Evolutionary conservation across 2,888 invertebrate genomes (phyloP), one percentile per base, ranked within the genome.

Genomic region (Phlogophora meticulosa): DNA sequence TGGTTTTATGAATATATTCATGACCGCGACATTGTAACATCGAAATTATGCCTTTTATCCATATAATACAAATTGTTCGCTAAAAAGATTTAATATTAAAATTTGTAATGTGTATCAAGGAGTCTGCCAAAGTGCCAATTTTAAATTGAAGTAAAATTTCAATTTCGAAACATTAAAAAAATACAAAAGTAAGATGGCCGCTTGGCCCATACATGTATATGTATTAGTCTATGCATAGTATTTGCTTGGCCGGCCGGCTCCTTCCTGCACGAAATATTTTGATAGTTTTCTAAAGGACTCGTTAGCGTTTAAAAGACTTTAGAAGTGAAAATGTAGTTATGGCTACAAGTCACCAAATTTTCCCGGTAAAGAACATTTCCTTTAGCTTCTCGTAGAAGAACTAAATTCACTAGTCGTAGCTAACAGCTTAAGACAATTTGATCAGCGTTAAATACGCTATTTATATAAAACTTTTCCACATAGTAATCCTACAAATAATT

Each of bases 31-130:
- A 65, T 63, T 59, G 55, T 68, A 61, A 81, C 81, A 81, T 78
- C 81, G 81, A 81, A 81, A 78, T 69, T 63, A 52, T 76, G 81
- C 81, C 81, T 81, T 77, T 75, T 68, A 73, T 61, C 62, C 65
- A 34, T 60, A 53, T 24, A 69, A 53, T 51, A 70, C 9, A 40
- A 57, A 38, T 59, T 42, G 5, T 62, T 62, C n/a, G 13, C 20
- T 32, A 38, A 48, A 17, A 52, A 58, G 10, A 69, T 32, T 28
- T 17, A n/a, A 42, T 9, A 55, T 13, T 34, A 53, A 65, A 38
- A 46, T 56, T 48, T 57, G 43, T 36, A 42, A 48, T n/a, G 28
- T 49, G 45, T 65, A 51, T 53, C 15, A 63, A 55, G 57, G 62
- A 71, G 62, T 69, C 58, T 36, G 61, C 32, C 43, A 62, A 60